phyloP scores from a whole-genome alignment of 2,797 vertebrate species.

The Falco peregrinus region DNA sequence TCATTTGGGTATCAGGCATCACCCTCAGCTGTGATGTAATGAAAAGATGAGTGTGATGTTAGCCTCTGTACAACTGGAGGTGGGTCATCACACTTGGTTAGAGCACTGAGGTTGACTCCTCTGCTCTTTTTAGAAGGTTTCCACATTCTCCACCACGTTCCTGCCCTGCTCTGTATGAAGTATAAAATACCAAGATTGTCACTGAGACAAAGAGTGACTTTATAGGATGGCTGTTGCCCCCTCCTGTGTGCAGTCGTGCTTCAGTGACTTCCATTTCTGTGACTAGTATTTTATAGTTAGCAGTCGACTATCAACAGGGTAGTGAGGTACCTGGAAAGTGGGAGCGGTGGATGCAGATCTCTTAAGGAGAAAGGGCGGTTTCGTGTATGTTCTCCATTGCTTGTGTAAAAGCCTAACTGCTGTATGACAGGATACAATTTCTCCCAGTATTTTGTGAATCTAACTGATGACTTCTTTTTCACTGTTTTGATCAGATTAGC shows the following conservation, averaged over 20 bases:
- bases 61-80: neutral
- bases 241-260: neutral
- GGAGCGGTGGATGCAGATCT: neutral
- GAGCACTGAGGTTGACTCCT: neutral
- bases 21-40: neutral
- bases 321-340: neutral
- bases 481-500: neutral
- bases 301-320: neutral
- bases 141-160: neutral
- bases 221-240: neutral
- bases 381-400: neutral
- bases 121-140: neutral
- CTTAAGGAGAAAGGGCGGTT: neutral
- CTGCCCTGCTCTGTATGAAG: neutral
- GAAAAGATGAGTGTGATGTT: neutral
- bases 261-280: neutral
- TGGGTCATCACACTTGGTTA: rapidly evolving
- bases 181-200: neutral
- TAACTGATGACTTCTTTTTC: neutral
- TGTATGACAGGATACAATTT: neutral
- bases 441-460: neutral
- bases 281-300: neutral
- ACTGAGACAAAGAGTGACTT: neutral
- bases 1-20: neutral
- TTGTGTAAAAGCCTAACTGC: neutral